A percentile compares a stretch with the other conserved stretches of the same genome.
Evolutionary conservation across 2,888 invertebrate species (phyloP).

Genomic region (Ptycholaimellus sp.): DNA sequence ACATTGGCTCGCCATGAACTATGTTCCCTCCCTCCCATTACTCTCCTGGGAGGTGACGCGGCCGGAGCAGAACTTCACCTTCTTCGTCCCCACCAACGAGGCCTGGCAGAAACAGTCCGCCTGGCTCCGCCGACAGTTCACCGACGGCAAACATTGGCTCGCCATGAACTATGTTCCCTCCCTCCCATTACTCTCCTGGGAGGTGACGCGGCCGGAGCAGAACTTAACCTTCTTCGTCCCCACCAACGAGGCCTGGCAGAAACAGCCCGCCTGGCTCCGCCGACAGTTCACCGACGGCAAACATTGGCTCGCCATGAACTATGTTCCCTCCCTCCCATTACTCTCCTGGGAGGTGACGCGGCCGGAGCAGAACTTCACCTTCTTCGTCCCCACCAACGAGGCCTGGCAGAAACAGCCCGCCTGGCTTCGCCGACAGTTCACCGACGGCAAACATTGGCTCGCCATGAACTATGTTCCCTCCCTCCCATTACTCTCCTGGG

Average conservation of each 20-base stretch:
- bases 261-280: constrained; percentile 28
- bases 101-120: constrained; percentile 60
- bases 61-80: constrained; percentile 41
- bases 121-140: no score
- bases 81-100: constrained; percentile 61
- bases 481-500: no score
- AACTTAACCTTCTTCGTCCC: constrained; percentile 69
- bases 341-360: constrained; percentile 7
- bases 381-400: constrained; percentile 61
- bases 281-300: constrained; percentile 4
- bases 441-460: constrained; percentile 4
- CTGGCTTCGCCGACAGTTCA: constrained; percentile 2
- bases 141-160: constrained; percentile 22
- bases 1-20: constrained; percentile 5
- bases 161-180: constrained; percentile 23
- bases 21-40: no score
- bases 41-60: constrained; percentile 7
- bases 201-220: constrained; percentile 6
- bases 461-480: constrained; percentile 6
- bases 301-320: constrained; percentile 5
- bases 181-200: no score
- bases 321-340: no score
- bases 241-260: constrained; percentile 58
- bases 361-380: constrained; percentile 41
- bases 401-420: constrained; percentile 49